phyloP scores from a whole-genome alignment of 2,113 vertebrate species.

The Scomber colias region DNA sequence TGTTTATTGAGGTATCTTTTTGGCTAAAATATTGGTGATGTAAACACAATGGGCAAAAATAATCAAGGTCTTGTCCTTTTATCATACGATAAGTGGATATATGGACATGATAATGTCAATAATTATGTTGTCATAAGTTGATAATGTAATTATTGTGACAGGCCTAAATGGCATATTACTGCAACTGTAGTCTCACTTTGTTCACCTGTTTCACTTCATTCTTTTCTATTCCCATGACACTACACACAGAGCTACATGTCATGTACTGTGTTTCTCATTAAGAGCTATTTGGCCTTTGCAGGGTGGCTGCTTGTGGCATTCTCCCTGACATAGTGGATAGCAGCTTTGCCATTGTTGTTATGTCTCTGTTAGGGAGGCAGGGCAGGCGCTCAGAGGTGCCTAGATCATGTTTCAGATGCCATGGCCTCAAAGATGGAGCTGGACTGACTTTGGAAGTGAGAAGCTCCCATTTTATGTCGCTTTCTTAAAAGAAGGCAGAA shows the following conservation, averaged over 20 bases:
- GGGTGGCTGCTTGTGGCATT: slow-evolving; percentile 53
- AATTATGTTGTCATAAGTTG: too few relatives aligned
- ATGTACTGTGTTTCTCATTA: slow-evolving; percentile 35
- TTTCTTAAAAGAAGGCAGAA: background rate
- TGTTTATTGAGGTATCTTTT: too few relatives aligned
- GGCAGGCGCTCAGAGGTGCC: slow-evolving; percentile 37
- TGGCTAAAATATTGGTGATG: too few relatives aligned
- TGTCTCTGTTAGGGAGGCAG: slow-evolving; percentile 49
- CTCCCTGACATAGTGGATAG: slow-evolving; percentile 48
- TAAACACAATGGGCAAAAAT: too few relatives aligned
- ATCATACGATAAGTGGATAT: too few relatives aligned
- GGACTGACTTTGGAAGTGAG: slow-evolving; percentile 41
- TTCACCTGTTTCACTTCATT: slow-evolving; percentile 32
- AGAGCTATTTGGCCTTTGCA: slow-evolving; percentile 43
- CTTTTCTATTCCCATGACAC: background rate
- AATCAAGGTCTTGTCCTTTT: too few relatives aligned
- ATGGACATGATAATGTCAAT: too few relatives aligned
- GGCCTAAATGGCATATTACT: too few relatives aligned
- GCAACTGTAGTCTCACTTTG: background rate
- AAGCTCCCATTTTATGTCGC: slow-evolving; percentile 23
- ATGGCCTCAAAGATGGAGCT: slow-evolving; percentile 34
- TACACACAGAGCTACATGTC: background rate
- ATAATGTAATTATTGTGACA: too few relatives aligned
- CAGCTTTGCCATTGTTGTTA: slow-evolving; percentile 62
- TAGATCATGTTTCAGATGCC: slow-evolving; percentile 69